Conservation (phyloP, 2,113 vertebrate species). For the Crotophaga sulcirostris region DNA sequence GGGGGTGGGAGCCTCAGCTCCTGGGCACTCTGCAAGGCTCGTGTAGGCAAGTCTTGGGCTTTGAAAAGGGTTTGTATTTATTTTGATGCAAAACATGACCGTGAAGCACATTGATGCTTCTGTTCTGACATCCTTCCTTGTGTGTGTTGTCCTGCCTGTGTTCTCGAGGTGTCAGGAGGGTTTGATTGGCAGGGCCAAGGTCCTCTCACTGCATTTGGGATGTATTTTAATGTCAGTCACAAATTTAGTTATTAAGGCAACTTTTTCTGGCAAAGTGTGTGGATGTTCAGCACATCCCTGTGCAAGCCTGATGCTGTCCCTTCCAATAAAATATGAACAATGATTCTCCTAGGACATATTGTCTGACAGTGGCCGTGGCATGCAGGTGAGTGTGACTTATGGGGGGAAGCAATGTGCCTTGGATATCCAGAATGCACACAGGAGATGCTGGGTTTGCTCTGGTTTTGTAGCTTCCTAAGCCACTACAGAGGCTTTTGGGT, state of each 20-base stretch:
- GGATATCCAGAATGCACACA: neutral
- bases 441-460: neutral
- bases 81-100: neutral
- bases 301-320: neutral
- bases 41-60: neutral
- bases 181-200: neutral
- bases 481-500: neutral
- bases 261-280: neutral
- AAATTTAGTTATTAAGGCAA: neutral
- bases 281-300: neutral
- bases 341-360: neutral
- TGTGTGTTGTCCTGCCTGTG: neutral
- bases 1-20: neutral
- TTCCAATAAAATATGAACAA: neutral
- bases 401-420: neutral
- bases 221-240: neutral
- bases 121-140: neutral
- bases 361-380: neutral
- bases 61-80: neutral
- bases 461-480: neutral
- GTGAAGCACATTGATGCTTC: neutral
- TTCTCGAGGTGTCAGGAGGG: neutral
- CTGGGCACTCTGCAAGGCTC: neutral
- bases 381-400: neutral
- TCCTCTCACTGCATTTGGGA: fast-evolving